Evolutionary conservation across 2,113 vertebrate species (phyloP).

Genomic region (Tachuris rubrigastra): DNA sequence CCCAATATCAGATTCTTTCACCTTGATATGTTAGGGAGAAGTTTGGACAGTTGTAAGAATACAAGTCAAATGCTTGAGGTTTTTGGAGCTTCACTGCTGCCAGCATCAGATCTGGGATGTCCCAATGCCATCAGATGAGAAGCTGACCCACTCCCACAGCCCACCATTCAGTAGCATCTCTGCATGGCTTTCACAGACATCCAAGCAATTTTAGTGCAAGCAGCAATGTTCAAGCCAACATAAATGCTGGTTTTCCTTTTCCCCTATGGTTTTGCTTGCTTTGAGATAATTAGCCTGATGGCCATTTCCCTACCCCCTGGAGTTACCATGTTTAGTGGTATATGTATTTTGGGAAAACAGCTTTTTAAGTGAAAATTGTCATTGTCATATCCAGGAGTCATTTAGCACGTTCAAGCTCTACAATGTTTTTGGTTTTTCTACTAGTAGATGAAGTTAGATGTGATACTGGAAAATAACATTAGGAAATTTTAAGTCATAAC

Average conservation of each 20-base stretch:
- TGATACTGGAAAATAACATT: background rate
- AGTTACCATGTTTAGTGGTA: conserved; percentile 13
- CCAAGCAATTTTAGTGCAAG: background rate
- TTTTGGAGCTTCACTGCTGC: background rate
- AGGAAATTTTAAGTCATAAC: background rate
- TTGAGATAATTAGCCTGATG: conserved; percentile 47
- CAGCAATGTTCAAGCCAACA: background rate
- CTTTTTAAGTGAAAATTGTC: conserved; percentile 26
- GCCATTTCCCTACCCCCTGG: conserved; percentile 13
- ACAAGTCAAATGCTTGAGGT: background rate
- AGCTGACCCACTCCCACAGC: background rate
- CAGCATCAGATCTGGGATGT: background rate
- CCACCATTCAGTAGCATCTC: background rate
- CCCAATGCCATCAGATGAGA: background rate
- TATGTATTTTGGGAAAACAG: conserved; percentile 19
- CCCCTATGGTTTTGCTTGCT: background rate
- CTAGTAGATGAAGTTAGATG: background rate
- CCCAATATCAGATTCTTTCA: background rate
- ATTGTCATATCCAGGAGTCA: background rate
- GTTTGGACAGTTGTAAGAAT: background rate
- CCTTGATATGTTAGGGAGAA: background rate
- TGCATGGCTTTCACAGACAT: background rate
- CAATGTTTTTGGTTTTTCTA: background rate
- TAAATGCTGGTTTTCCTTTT: background rate
- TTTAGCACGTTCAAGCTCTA: background rate